These are phyloP conservation scores for Trichoplusia ni DNA, from an alignment of 1,140 invertebrate genomes.

Conservation along the genomic window DNA sequence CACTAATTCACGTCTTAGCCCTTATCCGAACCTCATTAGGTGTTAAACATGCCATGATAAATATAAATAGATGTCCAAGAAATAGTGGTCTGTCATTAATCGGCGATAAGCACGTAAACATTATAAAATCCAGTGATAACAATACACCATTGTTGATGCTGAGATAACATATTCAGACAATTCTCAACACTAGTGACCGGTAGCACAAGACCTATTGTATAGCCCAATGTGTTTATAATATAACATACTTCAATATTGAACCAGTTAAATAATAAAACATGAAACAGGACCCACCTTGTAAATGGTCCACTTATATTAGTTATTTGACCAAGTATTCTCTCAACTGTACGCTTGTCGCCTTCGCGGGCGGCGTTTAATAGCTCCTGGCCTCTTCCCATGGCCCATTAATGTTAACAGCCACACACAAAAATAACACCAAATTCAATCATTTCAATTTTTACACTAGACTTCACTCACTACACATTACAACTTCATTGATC, in stretches of 20 bases:
- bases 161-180: conserved; percentile 27
- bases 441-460: conserved; percentile 81
- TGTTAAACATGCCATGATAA: conserved; percentile 7
- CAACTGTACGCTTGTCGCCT: conserved; percentile 93
- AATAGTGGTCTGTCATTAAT: conserved; percentile 22
- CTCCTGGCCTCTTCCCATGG: conserved; percentile 98
- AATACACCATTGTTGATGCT: conserved; percentile 42
- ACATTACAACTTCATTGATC: conserved; percentile 89
- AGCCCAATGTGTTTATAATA: background rate
- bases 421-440: conserved; percentile 73
- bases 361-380: conserved; percentile 96
- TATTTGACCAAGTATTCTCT: conserved; percentile 94
- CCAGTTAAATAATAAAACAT: conserved; percentile 48
- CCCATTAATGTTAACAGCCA: conserved; percentile 82
- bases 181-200: background rate
- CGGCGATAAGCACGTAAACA: conserved; percentile 45
- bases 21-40: background rate
- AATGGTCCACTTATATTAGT: conserved; percentile 95
- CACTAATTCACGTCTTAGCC: too few species aligned
- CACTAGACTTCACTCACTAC: conserved; percentile 83
- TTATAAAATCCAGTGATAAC: conserved; percentile 41
- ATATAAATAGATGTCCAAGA: background rate
- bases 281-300: conserved; percentile 88
- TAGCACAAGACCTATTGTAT: background rate
- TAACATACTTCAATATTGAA: background rate